phyloP scores from a whole-genome alignment of 2,113 vertebrate species.

The Orthonyx spaldingii region DNA sequence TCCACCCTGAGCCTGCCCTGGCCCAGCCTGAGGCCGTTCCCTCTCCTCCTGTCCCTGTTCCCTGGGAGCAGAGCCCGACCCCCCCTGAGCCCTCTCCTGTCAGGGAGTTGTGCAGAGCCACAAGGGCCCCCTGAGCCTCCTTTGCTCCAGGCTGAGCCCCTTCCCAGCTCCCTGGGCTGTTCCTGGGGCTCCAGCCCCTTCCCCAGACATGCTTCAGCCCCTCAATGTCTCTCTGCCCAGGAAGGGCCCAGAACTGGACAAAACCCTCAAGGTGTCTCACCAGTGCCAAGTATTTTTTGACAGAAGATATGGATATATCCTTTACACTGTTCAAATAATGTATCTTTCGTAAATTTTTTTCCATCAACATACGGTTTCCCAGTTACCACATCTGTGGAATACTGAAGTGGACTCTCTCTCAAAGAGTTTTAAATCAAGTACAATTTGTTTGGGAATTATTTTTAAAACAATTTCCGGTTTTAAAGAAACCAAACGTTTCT shows the following conservation, averaged over 20 bases:
- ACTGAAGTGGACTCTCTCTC: neutral
- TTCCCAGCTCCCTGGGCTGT: neutral
- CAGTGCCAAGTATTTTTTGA: neutral
- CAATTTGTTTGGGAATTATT: too few species aligned
- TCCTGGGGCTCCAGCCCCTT: neutral
- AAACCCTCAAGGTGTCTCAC: neutral
- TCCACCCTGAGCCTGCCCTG: neutral
- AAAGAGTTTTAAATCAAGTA: neutral
- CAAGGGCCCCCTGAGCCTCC: neutral
- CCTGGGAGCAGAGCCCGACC: neutral
- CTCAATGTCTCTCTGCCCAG: rapidly evolving
- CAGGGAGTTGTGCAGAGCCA: neutral
- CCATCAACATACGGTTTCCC: neutral
- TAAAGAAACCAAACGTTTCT: neutral
- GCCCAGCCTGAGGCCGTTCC: neutral
- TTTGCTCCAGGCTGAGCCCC: neutral
- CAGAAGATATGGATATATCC: neutral
- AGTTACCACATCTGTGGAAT: neutral
- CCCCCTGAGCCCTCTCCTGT: neutral
- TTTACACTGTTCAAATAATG: neutral
- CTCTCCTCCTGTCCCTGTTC: neutral
- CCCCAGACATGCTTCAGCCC: neutral
- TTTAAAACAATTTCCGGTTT: neutral
- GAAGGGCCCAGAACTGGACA: neutral
- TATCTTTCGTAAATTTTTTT: neutral